Evolutionary conservation across 2,113 vertebrate species (phyloP).

Genomic region (Dendropsophus ebraccatus): DNA sequence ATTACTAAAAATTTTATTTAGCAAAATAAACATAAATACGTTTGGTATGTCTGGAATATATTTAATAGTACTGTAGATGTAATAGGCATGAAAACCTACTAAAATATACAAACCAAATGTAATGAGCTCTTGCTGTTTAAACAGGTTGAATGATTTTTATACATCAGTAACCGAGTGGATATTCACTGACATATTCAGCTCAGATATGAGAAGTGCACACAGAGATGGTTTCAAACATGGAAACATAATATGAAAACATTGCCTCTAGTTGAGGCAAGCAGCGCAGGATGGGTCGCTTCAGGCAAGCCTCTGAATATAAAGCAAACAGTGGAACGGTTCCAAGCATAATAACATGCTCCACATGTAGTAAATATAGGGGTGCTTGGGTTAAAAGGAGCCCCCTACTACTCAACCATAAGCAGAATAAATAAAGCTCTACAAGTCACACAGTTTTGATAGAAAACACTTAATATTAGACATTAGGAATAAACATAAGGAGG

Average conservation of each 20-base stretch:
- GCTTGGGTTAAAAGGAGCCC: constrained; percentile 20
- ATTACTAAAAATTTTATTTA: not conserved
- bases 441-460: not conserved
- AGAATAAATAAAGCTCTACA: constrained; percentile 23
- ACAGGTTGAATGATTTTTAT: constrained; percentile 27
- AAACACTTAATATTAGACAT: not conserved
- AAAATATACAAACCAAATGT: not conserved
- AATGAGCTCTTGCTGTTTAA: constrained; percentile 8
- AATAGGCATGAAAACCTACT: not conserved
- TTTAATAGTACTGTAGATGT: not conserved
- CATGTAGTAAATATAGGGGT: constrained; percentile 39
- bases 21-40: not conserved
- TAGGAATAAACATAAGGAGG: not conserved
- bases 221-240: constrained; percentile 41
- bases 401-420: constrained; percentile 24
- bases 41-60: not conserved
- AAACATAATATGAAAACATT: constrained; percentile 48
- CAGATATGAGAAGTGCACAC: constrained; percentile 39
- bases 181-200: constrained; percentile 30
- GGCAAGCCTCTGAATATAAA: constrained; percentile 50
- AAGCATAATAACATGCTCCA: constrained; percentile 34
- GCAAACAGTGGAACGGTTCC: constrained; percentile 46
- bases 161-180: constrained; percentile 22
- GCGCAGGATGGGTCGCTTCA: constrained; percentile 44
- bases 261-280: constrained; percentile 33